Evolutionary conservation across 2,888 invertebrate genomes (phyloP), one percentile per base, ranked within the genome.

Genomic region (Lepidocyrtoides sp.): DNA sequence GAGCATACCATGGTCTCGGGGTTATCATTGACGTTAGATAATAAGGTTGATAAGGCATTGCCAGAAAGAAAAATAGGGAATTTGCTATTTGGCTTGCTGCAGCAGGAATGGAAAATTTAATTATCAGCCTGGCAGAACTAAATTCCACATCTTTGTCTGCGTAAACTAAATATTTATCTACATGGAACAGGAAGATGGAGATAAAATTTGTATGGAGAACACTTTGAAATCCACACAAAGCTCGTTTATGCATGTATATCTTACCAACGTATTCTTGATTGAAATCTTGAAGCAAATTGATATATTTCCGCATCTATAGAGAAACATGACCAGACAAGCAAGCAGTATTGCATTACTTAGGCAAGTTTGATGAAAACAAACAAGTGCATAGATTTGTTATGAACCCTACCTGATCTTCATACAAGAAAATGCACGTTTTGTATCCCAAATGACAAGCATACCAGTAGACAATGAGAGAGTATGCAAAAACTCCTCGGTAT

Each of bases 391-490:
- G 4, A 4, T 60, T 29, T 51, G 1, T 72, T 69, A 32, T 4
- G 0, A n/a, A 32, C 1, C 10, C 41, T 81, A 85, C 90, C 36
- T n/a, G 79, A 60, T 86, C 69, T 26, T 86, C 54, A 26, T 81
- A 91, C 0, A 81, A 0, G 26, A 81, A 81, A 2, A 63, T 63
- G 41, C 41, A 63, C 4, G 79, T 57, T 20, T 66, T 91, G 57
- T 91, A 79, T n/a, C 79, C 57, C 20, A 91, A 54, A 82, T 63
- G 69, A 12, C 83, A 90, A 0, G 75, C 84, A 32, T 92, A 92
- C 92, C 92, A 92, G 41, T 89, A 92, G 12, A 92, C 41, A 20
- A 66, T 60, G 29, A 92, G 32, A 1, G 69, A 86, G 23, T 89
- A 82, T 14, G 82, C 86, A 60, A 92, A 92, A 12, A 92, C 72